phyloP scores from a whole-genome alignment of 2,888 invertebrate species.

The Cephus rjabovi region DNA sequence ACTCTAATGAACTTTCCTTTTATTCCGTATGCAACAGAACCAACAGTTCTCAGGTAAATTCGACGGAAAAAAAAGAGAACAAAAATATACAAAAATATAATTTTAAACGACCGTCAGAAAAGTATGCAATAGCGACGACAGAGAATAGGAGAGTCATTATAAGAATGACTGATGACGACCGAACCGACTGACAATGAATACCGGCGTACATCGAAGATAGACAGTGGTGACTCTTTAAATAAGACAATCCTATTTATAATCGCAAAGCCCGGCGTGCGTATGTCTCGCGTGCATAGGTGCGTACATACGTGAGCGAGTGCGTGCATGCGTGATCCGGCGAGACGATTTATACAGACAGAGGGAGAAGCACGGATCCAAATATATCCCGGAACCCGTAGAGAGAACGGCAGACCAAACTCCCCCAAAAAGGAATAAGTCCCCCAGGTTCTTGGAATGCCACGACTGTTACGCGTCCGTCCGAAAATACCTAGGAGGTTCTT shows the following conservation, averaged over 20 bases:
- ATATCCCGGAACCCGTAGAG: conserved; percentile 38
- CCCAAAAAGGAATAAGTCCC: conserved; percentile 45
- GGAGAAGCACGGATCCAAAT: conserved; percentile 35
- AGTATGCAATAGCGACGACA: not conserved
- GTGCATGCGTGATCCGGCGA: conserved; percentile 11
- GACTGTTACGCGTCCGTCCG: conserved; percentile 40
- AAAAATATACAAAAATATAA: not conserved
- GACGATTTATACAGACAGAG: conserved; percentile 19
- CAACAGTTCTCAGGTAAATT: too few species aligned
- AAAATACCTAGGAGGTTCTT: conserved; percentile 44
- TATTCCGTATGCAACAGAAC: not conserved
- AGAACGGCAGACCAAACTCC: conserved; percentile 39
- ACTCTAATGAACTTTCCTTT: not conserved
- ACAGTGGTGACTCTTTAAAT: not conserved
- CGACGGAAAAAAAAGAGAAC: not conserved
- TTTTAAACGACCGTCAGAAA: not conserved
- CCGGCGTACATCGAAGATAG: not conserved
- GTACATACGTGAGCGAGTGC: not conserved
- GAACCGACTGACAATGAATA: not conserved
- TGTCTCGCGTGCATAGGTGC: not conserved
- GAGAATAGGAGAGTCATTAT: not conserved
- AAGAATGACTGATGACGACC: not conserved
- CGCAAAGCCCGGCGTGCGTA: not conserved
- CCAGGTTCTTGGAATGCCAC: conserved; percentile 43
- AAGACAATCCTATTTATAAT: not conserved